Base-by-base conservation (phyloP, 2,113 vertebrate genomes). In the Elephas maximus region DNA sequence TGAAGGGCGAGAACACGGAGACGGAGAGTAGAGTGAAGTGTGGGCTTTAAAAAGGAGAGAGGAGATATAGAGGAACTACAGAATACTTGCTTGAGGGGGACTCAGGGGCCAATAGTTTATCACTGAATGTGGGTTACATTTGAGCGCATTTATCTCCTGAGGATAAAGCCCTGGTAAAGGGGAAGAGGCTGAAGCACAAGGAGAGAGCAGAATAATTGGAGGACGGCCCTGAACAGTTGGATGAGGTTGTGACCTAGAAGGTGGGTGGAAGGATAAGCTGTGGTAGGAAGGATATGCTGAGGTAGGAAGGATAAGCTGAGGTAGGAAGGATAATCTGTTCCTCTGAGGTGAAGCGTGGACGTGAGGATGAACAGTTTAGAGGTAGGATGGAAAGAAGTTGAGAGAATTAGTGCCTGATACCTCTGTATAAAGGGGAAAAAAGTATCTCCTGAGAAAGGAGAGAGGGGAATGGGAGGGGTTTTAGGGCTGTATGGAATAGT, bases 401-500 rank as follows among this genome's bases (percentile, higher is more conserved):
- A 78, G 24, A 4, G 4, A 18, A 44, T 63, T 9, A 62, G 15
- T 82, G n/a, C 37, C 37, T 28, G 26, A 37, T 18, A 41, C 44
- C n/a, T 44, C 24, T 63, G 24, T 30, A 28, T 41, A 83, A 18
- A 28, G 17, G 57, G n/a, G 33, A 44, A 48, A 7, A 37, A 33
- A 44, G 63, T 69, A n/a, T 37, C 37, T 41, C n/a, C 23, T 2
- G 48, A 23, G 18, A 71, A 37, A 53, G 45, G 78, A 44, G 14
- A 14, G 28, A 87, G 30, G 67, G 37, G 84, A 45, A 15, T n/a
- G 2, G 6, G 63, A 67, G 8, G 30, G 21, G 6, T 1, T 0
- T 53, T 53, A 53, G 51, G 26, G 1, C 14, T 3, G 21, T 12
- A 5, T 0, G 45, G 26, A 9, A 10, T 6, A 30, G 23, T 26